A percentile compares a stretch with the other conserved stretches of the same genome.
Conservation (phyloP, 2,113 vertebrate genomes). For the Xiphophorus hellerii region DNA sequence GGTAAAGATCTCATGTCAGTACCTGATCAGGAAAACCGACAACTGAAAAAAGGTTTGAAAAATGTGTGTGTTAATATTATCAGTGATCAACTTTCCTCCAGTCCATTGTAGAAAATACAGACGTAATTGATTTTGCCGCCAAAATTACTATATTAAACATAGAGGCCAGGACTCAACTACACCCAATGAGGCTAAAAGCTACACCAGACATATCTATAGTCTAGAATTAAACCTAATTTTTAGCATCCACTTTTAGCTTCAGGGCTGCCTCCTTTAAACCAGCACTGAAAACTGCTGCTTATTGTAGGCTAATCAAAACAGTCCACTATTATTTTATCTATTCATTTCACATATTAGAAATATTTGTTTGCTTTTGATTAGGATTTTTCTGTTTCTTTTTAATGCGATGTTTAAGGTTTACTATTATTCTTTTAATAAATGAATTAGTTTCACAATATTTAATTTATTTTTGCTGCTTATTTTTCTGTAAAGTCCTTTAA, state of each 20-base stretch:
- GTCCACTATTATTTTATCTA: neutral
- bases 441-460: neutral
- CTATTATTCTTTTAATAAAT: neutral
- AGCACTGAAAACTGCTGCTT: neutral
- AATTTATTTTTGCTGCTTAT: neutral
- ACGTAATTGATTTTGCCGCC: no score
- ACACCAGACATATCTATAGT: neutral
- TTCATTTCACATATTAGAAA: neutral
- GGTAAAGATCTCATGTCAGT: no score
- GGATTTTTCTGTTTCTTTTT: neutral
- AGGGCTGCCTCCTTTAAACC: neutral
- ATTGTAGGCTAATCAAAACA: neutral
- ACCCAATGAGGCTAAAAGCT: neutral
- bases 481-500: neutral
- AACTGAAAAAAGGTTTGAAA: no score
- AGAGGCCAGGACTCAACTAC: neutral
- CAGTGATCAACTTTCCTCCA: no score
- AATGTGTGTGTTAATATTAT: no score
- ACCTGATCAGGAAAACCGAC: no score
- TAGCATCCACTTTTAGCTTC: neutral
- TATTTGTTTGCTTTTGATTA: neutral
- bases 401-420: neutral
- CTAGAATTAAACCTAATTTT: neutral
- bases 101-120: no score
- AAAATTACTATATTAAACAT: no score